A percentile compares a stretch with the other conserved stretches of the same genome.
phyloP scores from a whole-genome alignment of 2,888 invertebrate species.

The Hemaris fuciformis region DNA sequence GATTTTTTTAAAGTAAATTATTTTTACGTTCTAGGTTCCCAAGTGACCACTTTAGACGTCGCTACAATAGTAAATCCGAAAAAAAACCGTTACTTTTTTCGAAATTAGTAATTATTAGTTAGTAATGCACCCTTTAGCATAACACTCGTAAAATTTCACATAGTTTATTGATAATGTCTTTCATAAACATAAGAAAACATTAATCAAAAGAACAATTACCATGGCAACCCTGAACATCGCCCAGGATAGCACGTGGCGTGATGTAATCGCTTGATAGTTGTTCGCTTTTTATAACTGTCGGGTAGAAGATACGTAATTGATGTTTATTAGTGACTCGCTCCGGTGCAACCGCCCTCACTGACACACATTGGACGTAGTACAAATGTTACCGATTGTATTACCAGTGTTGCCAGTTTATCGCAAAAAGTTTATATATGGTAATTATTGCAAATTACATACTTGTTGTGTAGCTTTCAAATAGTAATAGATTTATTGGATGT shows the following conservation, averaged over 20 bases:
- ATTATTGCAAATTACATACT: background rate
- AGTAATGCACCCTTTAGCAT: no score
- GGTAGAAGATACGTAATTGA: slow-evolving; percentile 27
- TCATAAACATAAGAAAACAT: background rate
- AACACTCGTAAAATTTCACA: no score
- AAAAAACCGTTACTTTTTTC: no score
- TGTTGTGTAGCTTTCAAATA: background rate
- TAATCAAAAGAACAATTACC: background rate
- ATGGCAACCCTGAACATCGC: slow-evolving; percentile 30
- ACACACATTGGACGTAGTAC: background rate
- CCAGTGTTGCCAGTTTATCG: background rate
- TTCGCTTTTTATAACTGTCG: slow-evolving; percentile 15
- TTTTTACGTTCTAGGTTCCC: no score
- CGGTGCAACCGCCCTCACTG: slow-evolving; percentile 1
- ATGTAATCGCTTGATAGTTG: slow-evolving; percentile 49
- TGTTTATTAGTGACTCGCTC: slow-evolving; percentile 26
- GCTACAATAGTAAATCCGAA: no score
- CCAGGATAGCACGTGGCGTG: slow-evolving; percentile 57
- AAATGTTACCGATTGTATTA: background rate
- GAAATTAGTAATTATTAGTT: no score
- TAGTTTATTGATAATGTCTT: no score
- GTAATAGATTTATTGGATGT: background rate
- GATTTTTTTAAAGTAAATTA: no score
- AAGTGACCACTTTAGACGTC: no score
- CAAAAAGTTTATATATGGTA: background rate